Evolutionary conservation across 2,113 vertebrate genomes (phyloP), one percentile per base, ranked within the genome.

Genomic region (Henicopernis longicauda): DNA sequence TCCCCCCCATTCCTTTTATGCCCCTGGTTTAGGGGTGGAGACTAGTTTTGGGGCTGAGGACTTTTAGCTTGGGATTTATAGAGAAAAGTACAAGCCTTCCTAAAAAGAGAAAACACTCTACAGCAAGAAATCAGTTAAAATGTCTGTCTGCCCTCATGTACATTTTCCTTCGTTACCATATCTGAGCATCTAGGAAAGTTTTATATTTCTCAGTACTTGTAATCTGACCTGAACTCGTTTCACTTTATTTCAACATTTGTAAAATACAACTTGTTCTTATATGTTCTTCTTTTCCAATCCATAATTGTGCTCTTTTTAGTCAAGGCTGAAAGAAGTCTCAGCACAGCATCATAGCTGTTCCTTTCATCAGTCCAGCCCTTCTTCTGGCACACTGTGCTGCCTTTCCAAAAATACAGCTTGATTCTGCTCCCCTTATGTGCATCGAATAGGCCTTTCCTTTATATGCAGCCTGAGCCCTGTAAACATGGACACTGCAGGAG

Each of bases 401-500:
- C 38, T 83, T 95, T 96, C 94, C 82, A 66, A 92, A 94, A 97
- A 80, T 71, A 90, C 25, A 92, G 50, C 88, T 70, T 10, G 3
- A 21, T 70, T 69, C 90, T 80, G 71, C 79, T 88, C 63, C 76
- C 88, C 82, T 70, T 47, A 47, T 32, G 58, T 65, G 58, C 69
- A 10, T 84, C 11, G 21, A 82, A 87, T 61, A 67, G 85, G 70
- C 54, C 85, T 93, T 94, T 4, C 78, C 76, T 96, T 82, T 94
- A 82, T 67, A 3, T 67, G 76, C 73, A 66, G 82, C 76, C 79
- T 20, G 67, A 95, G 83, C 82, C 83, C 57, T 82, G 91, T 95
- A 95, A 95, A 92, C 93, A 90, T 20, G 65, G 90, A 16, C 91
- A 45, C 18, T 10, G 86, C 84, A 58, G 96, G 96, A 93, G 81